A percentile compares a stretch with the other conserved stretches of the same genome.
Conservation (phyloP, 2,797 vertebrate genomes). For the Acanthis flammea region DNA sequence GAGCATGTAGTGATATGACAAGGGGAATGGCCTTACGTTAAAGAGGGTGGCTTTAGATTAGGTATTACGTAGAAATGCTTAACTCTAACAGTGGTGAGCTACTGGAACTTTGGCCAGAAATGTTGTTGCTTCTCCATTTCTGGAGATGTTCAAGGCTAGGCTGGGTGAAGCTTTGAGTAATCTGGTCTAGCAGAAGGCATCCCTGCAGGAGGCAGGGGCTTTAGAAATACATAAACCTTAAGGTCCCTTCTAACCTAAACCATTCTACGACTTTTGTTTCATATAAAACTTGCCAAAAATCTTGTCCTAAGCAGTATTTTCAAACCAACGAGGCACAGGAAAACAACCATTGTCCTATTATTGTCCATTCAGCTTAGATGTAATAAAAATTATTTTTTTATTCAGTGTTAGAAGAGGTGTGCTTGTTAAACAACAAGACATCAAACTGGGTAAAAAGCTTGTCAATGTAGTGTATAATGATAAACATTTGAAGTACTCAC, state of each 20-base stretch:
- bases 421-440: background rate
- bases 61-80: background rate
- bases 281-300: background rate
- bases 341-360: background rate
- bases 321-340: background rate
- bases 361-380: background rate
- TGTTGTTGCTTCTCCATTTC: rapidly evolving
- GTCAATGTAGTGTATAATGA: background rate
- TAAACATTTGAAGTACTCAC: background rate
- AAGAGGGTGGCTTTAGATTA: background rate
- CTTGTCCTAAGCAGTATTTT: background rate
- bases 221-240: background rate
- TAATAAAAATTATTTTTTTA: background rate
- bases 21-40: background rate
- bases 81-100: too few species aligned
- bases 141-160: background rate
- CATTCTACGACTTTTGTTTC: background rate
- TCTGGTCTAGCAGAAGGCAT: background rate
- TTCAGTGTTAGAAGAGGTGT: background rate
- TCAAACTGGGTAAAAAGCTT: background rate
- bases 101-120: background rate
- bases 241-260: background rate
- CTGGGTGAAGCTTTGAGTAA: background rate
- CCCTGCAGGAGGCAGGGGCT: background rate
- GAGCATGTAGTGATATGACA: background rate